Base-by-base conservation (phyloP, 92 coral and sea anemone genomes). In the Micromussa lordhowensis region DNA sequence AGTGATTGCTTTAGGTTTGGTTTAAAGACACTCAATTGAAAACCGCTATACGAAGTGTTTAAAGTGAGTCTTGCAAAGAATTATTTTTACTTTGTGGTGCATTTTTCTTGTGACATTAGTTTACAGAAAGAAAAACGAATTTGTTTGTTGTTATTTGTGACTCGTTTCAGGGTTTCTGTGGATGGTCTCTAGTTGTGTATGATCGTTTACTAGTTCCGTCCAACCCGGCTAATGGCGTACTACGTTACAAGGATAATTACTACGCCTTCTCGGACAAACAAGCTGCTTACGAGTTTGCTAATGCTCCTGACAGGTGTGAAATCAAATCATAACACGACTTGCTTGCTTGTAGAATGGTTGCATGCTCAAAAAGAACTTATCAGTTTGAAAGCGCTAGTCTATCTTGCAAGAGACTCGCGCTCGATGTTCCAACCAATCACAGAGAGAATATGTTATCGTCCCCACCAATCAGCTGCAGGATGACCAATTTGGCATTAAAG, bases 151-250 rank as follows among this genome's bases (percentile, higher is more conserved):
- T 21, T 10, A 16, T 15, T 35, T 72, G 6, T 8, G 51, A 49
- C 54, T 4, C 68, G 22, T 82, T 76, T 73, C 86, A 97, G 99
- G 99, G 99, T 29, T 97, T 97, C 89, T 97, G 99, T 77, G 98
- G 97, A 5, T 97, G 99, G 99, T 93, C 99, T 1, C 44, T 96
- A 75, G 99, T 97, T 2, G 93, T 92, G 5, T 92, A 85, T 84
- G 96, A 97, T 73, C 96, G 99, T 34, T 82, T 97, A 30, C 74
- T 97, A 34, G 59, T 96, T 59, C 94, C 96, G 13, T 95, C 99
- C 75, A 97, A 97, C 84, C 98, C 99, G 26, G 98, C 98, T 35
- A 91, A 92, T 58, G 99, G 99, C 15, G 99, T 97, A 10, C 89
- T 97, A 3, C 93, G 91, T 31, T 97, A 97, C 81, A 91, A 96